Evolutionary conservation across 30 jellyfish, hydroid and myxozoan genomes (phyloP), one percentile per base, ranked within the genome.

Genomic region (Rhopilema esculentum): DNA sequence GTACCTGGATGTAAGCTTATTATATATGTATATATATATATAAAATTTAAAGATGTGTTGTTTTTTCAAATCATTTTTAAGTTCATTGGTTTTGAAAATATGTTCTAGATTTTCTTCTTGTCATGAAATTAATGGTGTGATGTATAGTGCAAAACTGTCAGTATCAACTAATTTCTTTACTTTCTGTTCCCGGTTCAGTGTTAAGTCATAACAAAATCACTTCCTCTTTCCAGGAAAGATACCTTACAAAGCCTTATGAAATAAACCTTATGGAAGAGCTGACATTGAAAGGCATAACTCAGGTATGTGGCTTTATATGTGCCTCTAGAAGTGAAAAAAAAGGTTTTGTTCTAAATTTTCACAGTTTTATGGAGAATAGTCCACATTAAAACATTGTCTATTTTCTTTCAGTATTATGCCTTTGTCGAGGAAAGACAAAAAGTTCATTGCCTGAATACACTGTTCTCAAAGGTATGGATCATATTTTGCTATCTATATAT

Each of bases 201-300:
- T n/a, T n/a, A n/a, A n/a, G n/a, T n/a, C n/a, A n/a, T n/a, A n/a
- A n/a, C n/a, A n/a, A n/a, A n/a, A 40, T 40, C 9, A 40, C 12
- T 40, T 12, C 57, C 6, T 66, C 62, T 71, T 61, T 57, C n/a
- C 75, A 94, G 98, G 99, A 94, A 16, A 77, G 69, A 48, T 86
- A 94, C 72, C 73, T 94, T 61, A 73, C 91, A 40, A 90, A 91
- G 66, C 99, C 99, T 52, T 89, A 89, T 89, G 97, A 94, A 74
- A 90, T 94, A 21, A 94, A 94, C 81, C 70, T 94, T 27, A 94
- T 94, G 99, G 97, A 94, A 40, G 97, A 94, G 69, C 75, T 94
- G 49, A 94, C 99, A 17, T 65, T 94, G 78, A 94, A 89, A 72
- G 99, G 99, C 33, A 94, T 94, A 22, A 94, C 99, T 9, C 99